Evolutionary conservation across 37 sponge, comb jelly and placozoan genomes (phyloP).

Genomic region (Amphimedon queenslandica): DNA sequence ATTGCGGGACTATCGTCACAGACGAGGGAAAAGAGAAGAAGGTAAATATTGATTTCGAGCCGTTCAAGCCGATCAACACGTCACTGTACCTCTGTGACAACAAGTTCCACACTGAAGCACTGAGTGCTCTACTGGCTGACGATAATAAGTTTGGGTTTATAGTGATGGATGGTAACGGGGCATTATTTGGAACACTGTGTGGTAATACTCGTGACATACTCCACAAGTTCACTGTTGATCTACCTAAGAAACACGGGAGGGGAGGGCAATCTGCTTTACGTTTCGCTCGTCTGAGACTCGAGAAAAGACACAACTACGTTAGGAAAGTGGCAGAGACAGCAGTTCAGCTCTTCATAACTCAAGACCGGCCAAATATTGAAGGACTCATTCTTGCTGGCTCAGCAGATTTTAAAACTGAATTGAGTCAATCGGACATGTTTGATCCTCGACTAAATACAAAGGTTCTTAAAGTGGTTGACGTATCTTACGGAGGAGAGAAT

Average conservation of each 20-base stretch:
- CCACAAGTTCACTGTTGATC: conserved; percentile 98
- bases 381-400: conserved; percentile 97
- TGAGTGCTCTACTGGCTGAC: conserved; percentile 91
- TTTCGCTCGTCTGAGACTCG: conserved; percentile 95
- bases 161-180: conserved; percentile 98
- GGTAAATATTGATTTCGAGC: conserved; percentile 99
- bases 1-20: conserved; percentile 98
- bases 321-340: conserved; percentile 98
- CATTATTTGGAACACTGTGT: conserved; percentile 94
- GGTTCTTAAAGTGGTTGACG: conserved; percentile 92
- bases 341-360: conserved; percentile 83
- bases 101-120: conserved; percentile 99
- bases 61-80: conserved; percentile 98
- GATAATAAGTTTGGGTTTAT: conserved; percentile 99
- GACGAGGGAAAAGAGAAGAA: conserved; percentile 99
- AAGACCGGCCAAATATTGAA: conserved; percentile 90
- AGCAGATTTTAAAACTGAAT: conserved; percentile 98
- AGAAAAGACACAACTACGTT: conserved; percentile 97
- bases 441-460: conserved; percentile 89
- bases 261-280: conserved; percentile 99
- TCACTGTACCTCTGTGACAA: conserved; percentile 99
- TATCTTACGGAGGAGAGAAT: conserved; percentile 99
- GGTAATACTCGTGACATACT: conserved; percentile 97
- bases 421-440: conserved; percentile 98
- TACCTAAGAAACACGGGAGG: conserved; percentile 98